These are phyloP conservation scores for Cassiopea xamachana DNA, from an alignment of 30 jellyfish, hydroid and myxozoan species.

Conservation along the genomic window DNA sequence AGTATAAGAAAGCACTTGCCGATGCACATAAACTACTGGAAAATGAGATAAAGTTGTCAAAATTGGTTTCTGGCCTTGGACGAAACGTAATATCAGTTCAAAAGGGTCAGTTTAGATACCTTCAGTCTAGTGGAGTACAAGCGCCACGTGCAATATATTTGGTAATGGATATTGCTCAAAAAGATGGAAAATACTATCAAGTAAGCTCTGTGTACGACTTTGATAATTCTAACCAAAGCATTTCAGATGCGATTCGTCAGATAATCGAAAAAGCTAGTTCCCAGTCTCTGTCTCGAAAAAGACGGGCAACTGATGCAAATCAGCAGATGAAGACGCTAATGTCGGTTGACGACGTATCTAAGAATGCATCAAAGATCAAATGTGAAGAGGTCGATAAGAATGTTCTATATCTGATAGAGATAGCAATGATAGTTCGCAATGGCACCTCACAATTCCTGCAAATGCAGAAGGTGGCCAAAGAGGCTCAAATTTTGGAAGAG, in stretches of 20 bases:
- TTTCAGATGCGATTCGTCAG: slow-evolving; percentile 22
- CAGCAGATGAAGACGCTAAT: neutral
- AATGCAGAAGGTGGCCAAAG: neutral
- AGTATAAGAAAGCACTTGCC: slow-evolving; percentile 30
- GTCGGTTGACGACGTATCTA: slow-evolving; percentile 10
- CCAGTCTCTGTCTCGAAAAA: slow-evolving; percentile 7
- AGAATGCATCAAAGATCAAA: slow-evolving; percentile 25
- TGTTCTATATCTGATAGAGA: slow-evolving; percentile 14
- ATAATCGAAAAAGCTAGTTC: neutral
- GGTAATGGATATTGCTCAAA: slow-evolving; percentile 21
- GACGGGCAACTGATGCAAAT: neutral
- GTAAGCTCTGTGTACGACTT: slow-evolving; percentile 19
- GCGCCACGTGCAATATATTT: slow-evolving; percentile 51
- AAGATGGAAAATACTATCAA: neutral
- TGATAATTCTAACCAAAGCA: slow-evolving; percentile 17
- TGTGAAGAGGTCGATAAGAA: slow-evolving; percentile 23
- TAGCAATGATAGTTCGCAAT: neutral
- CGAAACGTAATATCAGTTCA: neutral
- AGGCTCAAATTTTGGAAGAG: slow-evolving; percentile 9
- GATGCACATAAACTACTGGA: slow-evolving; percentile 17
- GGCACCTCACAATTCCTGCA: slow-evolving; percentile 6
- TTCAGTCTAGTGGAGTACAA: slow-evolving; percentile 6
- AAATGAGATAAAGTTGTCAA: slow-evolving; percentile 18
- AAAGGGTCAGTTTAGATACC: slow-evolving; percentile 34
- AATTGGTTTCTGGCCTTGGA: slow-evolving; percentile 14